phyloP scores from a whole-genome alignment of 2,113 vertebrate species.

The Neoarius graeffei region DNA sequence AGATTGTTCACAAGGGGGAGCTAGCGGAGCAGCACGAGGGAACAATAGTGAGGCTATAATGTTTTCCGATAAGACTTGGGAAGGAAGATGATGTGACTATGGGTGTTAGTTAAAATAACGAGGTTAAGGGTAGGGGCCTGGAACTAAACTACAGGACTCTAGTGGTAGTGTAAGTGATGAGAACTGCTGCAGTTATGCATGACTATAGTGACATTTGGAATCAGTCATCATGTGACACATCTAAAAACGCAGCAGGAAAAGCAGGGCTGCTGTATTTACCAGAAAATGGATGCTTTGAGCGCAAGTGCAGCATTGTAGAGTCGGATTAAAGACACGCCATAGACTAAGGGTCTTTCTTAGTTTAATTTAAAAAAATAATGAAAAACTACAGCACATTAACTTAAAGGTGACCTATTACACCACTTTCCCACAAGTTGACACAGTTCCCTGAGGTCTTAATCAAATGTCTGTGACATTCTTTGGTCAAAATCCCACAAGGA shows the following conservation, averaged over 20 bases:
- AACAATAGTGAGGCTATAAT: neutral
- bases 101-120: neutral
- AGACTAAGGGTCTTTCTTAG: neutral
- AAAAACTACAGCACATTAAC: neutral
- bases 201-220: neutral
- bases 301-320: neutral
- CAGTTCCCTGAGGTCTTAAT: too few relatives aligned
- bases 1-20: conserved; percentile 17
- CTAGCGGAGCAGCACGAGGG: neutral
- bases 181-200: neutral
- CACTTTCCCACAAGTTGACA: too few relatives aligned
- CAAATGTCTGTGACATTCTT: too few relatives aligned
- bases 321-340: neutral
- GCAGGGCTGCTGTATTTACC: neutral
- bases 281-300: neutral
- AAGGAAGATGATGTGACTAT: neutral
- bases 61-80: neutral
- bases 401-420: too few relatives aligned
- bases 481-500: too few relatives aligned
- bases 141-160: neutral
- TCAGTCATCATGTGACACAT: neutral
- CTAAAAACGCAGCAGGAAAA: neutral
- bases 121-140: neutral
- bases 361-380: neutral
- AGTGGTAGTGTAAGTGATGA: neutral